Evolutionary conservation across 1,140 invertebrate genomes (phyloP).

Genomic region (Orussus abietinus): DNA sequence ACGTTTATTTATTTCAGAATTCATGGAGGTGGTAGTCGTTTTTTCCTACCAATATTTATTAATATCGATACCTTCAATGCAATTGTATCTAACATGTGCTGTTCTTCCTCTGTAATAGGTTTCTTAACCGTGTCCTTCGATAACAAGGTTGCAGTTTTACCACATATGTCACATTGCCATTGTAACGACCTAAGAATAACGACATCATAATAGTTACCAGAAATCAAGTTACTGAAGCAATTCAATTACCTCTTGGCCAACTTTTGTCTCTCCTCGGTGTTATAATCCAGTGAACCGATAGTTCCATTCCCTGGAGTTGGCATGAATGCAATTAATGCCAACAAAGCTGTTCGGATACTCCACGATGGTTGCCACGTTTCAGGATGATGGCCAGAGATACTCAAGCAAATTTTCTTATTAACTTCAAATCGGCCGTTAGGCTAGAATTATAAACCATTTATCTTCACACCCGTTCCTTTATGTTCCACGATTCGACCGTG

Average conservation of each 20-base stretch:
- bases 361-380: slow-evolving; percentile 97
- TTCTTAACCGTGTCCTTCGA: slow-evolving; percentile 41
- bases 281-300: slow-evolving; percentile 87
- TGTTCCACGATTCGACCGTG: too few species aligned
- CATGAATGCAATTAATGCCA: slow-evolving; percentile 94
- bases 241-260: slow-evolving; percentile 71
- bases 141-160: slow-evolving; percentile 42
- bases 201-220: too few species aligned
- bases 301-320: slow-evolving; percentile 83
- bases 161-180: slow-evolving; percentile 48
- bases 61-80: slow-evolving; percentile 43
- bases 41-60: not conserved
- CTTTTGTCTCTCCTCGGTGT: slow-evolving; percentile 73
- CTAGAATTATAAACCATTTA: slow-evolving; percentile 53
- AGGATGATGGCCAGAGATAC: slow-evolving; percentile 95
- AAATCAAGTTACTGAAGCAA: slow-evolving; percentile 8
- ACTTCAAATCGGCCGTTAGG: slow-evolving; percentile 94
- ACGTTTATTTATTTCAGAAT: slow-evolving; percentile 4
- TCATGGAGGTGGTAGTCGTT: not conserved
- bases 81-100: slow-evolving; percentile 48
- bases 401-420: slow-evolving; percentile 94
- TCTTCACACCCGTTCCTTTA: too few species aligned
- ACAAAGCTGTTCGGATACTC: slow-evolving; percentile 90
- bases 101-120: slow-evolving; percentile 49
- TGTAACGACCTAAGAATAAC: slow-evolving; percentile 37